phyloP scores from a whole-genome alignment of 2,888 invertebrate species.

The Tribolium freemani region DNA sequence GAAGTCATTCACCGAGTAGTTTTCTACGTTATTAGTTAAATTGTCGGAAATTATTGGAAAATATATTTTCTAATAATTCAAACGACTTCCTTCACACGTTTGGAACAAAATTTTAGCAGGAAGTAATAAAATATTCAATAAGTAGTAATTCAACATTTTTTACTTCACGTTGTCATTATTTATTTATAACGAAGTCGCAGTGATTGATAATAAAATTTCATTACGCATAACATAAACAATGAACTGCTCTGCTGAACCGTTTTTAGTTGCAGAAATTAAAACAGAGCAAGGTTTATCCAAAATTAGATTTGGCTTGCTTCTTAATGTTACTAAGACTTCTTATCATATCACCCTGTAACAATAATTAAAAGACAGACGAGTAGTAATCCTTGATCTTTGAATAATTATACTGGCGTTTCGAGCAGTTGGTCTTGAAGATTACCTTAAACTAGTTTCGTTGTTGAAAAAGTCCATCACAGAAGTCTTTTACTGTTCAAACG shows the following conservation, averaged over 20 bases:
- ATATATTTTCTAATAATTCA: background rate
- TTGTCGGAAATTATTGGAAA: background rate
- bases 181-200: too few relatives aligned
- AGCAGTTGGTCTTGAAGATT: background rate
- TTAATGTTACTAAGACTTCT: background rate
- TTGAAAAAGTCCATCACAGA: too few relatives aligned
- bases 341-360: background rate
- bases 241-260: too few relatives aligned
- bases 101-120: background rate
- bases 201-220: too few relatives aligned
- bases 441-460: conserved; percentile 6
- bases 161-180: too few relatives aligned
- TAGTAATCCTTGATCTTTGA: background rate
- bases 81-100: background rate
- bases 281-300: too few relatives aligned
- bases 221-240: too few relatives aligned
- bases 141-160: too few relatives aligned
- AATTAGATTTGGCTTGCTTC: background rate
- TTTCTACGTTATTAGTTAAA: background rate
- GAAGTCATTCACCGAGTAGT: background rate
- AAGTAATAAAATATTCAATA: too few relatives aligned
- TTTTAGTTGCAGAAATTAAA: too few relatives aligned
- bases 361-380: background rate
- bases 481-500: too few relatives aligned
- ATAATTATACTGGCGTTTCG: background rate